Evolutionary conservation across 1,140 invertebrate genomes (phyloP), one percentile per base, ranked within the genome.

Genomic region (Drosophila virilis): DNA sequence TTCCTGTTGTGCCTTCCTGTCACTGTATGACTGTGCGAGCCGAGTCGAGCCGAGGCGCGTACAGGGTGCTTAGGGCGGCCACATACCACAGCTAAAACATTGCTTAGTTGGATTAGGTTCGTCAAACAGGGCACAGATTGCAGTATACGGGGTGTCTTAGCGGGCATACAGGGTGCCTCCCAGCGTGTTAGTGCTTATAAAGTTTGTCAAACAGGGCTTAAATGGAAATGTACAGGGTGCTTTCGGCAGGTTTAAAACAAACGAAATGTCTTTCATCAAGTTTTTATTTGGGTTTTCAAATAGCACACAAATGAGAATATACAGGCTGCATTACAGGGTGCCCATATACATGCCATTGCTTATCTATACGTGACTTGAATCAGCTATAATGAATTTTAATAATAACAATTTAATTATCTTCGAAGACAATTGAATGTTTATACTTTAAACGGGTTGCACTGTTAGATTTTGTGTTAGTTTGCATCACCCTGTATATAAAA

Each of bases 401-500:
- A 28, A 28, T 28, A 28, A 5, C 22, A 4, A 28, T 28, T 28
- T 28, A 28, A 28, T 28, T 0, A 5, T 28, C 22, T 5, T 28
- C 4, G 22, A 28, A 28, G 22, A 22, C 22, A 22, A 22, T 22
- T 28, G 3, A 28, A 22, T 22, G 22, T 28, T 28, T 6, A 28
- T 5, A 5, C 22, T 5, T 0, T 28, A 28, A 28, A 28, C 22
- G 5, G 22, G 22, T 0, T 28, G 4, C 4, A 5, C 4, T 28
- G 22, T 28, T 28, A 28, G 22, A 28, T 28, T 4, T 28, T 28
- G 22, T 28, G 22, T 28, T 28, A 28, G 22, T 28, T 15, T 38
- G 66, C 13, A 35, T 3, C 78, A 86, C 82, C 82, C 83, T 86
- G 75, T 88, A 79, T 68, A 43, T 62, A 75, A 88, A 88, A 82